Evolutionary conservation across 2,113 vertebrate genomes (phyloP).

Genomic region (Ranitomeya imitator): DNA sequence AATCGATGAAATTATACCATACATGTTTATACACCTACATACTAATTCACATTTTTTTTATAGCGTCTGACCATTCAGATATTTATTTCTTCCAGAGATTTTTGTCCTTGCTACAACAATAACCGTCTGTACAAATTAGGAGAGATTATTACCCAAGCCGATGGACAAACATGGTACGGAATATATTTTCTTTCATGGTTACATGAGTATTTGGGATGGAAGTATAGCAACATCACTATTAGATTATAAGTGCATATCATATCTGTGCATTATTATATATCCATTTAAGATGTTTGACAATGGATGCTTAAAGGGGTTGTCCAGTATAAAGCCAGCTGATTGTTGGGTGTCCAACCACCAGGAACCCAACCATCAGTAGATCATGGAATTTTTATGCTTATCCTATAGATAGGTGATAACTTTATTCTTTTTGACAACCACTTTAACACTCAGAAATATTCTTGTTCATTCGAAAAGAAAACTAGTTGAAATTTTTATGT

Average conservation of each 20-base stretch:
- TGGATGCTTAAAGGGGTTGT: too few relatives aligned
- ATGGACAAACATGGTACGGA: slow-evolving; percentile 49
- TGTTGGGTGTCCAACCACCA: too few relatives aligned
- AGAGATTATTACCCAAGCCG: slow-evolving; percentile 24
- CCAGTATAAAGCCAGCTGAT: too few relatives aligned
- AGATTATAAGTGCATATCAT: too few relatives aligned
- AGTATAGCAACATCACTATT: not conserved
- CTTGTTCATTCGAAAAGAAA: not conserved
- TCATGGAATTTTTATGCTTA: too few relatives aligned
- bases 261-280: too few relatives aligned
- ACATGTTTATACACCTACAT: not conserved
- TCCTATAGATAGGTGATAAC: too few relatives aligned
- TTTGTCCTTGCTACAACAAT: slow-evolving; percentile 47
- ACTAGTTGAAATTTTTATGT: not conserved
- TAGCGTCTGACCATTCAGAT: not conserved
- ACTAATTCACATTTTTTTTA: not conserved
- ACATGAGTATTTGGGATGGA: not conserved
- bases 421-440: too few relatives aligned
- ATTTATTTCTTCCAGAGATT: slow-evolving; percentile 33
- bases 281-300: too few relatives aligned
- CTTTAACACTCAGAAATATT: too few relatives aligned
- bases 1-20: not conserved
- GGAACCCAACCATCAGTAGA: too few relatives aligned
- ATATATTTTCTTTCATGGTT: not conserved
- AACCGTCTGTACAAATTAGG: slow-evolving; percentile 29